Evolutionary conservation across 2,888 invertebrate species (phyloP), one percentile per base, ranked within the genome.

Genomic region (Spicauda simplicius): DNA sequence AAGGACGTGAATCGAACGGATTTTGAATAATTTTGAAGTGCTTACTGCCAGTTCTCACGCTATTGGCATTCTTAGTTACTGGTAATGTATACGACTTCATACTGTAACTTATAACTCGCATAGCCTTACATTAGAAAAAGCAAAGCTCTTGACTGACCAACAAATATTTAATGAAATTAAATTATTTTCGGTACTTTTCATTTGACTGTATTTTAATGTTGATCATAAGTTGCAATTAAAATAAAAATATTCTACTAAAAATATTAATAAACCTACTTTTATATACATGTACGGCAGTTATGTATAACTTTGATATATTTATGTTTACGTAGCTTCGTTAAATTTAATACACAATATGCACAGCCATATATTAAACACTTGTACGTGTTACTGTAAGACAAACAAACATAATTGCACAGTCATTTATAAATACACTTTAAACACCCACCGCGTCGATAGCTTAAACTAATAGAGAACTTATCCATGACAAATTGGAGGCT

Each of bases 1-100:
- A 92, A 92, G 91, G 91, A 90, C 91, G 89, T 80, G 83, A 74
- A 82, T 82, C 79, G 85, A 83, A 90, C 90, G 90, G 86, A 84
- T 82, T 80, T 83, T 80, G 91, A 87, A 91, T 92, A 90, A 89
- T 87, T 90, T 87, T 85, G 84, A 81, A 81, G 81, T 85, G 80
- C 79, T 79, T 82, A 82, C 79, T 76, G 81, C 73, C 78, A 74
- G 87, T 92, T 92, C 91, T 90, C 91, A 92, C 91, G 91, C 85
- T 86, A 83, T 78, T 81, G 81, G 80, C 85, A 87, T 88, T 87
- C 85, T 81, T 79, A 80, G 74, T 76, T 76, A 73, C 70, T 72
- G 57, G 60, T 73, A 70, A 71, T 68, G 57, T 72, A 71, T 70
- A 68, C 68, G 69, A 70, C 57, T 71, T 37, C 52, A 63, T 70